Conservation (phyloP, 2,888 invertebrate species). For the Lochmaea crataegi region DNA sequence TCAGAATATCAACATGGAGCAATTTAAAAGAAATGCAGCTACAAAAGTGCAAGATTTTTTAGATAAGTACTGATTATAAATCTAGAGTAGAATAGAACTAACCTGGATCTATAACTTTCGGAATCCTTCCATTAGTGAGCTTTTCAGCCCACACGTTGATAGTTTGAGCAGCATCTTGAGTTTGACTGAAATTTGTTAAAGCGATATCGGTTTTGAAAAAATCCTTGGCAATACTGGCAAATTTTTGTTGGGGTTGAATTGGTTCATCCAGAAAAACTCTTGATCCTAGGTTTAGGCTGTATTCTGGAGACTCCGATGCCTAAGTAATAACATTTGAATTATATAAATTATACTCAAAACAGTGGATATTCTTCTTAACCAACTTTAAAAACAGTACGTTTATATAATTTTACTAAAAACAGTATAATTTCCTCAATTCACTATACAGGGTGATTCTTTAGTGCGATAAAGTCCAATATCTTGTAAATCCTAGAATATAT, state of each 20-base stretch:
- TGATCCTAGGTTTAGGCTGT: slow-evolving; percentile 68
- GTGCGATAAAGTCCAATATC: too few relatives aligned
- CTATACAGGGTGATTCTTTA: too few relatives aligned
- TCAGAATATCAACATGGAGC: too few relatives aligned
- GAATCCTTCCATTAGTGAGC: slow-evolving; percentile 80
- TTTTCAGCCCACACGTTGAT: slow-evolving; percentile 87
- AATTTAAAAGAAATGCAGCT: too few relatives aligned
- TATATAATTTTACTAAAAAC: too few relatives aligned
- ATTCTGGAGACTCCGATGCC: slow-evolving; percentile 38
- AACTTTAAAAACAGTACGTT: too few relatives aligned
- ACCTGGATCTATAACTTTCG: slow-evolving; percentile 74
- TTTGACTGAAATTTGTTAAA: slow-evolving; percentile 71
- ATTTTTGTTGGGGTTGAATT: slow-evolving; percentile 71
- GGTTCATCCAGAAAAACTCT: slow-evolving; percentile 72
- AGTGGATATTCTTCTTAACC: too few relatives aligned
- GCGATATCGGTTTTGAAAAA: slow-evolving; percentile 77
- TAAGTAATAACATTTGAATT: slow-evolving; percentile 10
- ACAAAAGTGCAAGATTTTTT: too few relatives aligned
- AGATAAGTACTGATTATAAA: neutral
- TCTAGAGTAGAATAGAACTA: slow-evolving; percentile 20
- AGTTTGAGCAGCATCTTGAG: slow-evolving; percentile 68
- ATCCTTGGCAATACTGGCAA: slow-evolving; percentile 71
- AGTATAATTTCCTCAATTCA: too few relatives aligned
- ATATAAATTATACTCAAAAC: too few relatives aligned
- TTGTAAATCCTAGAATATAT: too few relatives aligned